Percentiles rank a stretch among this genome's conserved stretches.
phyloP scores from a whole-genome alignment of 2,797 vertebrate species.

The Dryobates pubescens region DNA sequence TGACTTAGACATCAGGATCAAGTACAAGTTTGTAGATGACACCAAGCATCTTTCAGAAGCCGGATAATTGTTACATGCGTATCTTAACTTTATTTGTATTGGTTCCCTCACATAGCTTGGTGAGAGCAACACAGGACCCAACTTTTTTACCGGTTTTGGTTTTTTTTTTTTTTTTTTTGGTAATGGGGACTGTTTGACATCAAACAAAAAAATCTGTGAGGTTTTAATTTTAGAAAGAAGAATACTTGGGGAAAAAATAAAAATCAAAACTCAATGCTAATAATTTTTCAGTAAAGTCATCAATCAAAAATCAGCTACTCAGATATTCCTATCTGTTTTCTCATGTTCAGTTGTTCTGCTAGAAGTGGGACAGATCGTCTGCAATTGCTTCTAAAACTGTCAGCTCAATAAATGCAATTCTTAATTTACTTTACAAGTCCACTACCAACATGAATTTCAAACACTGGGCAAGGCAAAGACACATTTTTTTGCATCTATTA shows the following conservation, averaged over 20 bases:
- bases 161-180: not conserved
- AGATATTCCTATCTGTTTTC: not conserved
- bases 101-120: not conserved
- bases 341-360: not conserved
- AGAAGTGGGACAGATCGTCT: not conserved
- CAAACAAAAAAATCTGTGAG: not conserved
- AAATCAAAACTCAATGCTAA: not conserved
- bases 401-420: not conserved
- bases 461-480: not conserved
- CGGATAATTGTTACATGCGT: not conserved
- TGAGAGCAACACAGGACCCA: not conserved
- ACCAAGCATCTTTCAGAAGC: not conserved
- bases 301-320: not conserved
- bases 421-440: not conserved
- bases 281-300: not conserved
- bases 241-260: not conserved
- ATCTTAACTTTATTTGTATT: not conserved
- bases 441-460: not conserved
- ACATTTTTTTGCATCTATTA: not conserved
- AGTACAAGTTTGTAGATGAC: too few species aligned
- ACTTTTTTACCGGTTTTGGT: not conserved
- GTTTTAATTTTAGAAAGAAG: not conserved
- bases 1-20: too few species aligned
- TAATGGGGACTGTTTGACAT: not conserved
- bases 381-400: not conserved